Base-by-base conservation (phyloP, 1,140 invertebrate species). In the Drosophila rhopaloa region DNA sequence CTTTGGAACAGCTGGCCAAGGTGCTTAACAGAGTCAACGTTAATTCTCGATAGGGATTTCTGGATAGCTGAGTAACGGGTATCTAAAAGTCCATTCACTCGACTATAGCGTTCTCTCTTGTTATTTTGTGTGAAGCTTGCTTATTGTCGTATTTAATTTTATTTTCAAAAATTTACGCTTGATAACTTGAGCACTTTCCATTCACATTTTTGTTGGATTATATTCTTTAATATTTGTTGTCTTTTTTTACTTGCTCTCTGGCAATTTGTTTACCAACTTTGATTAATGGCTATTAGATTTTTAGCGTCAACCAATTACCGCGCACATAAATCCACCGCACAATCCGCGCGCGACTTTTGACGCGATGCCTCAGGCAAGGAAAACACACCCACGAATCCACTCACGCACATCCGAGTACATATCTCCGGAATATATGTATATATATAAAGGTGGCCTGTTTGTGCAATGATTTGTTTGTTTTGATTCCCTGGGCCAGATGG, bases 381-480 rank as follows among this genome's bases (percentile, higher is more conserved):
- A 68, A 72, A 51, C 58, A 73, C 70, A 61, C 68, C 37, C 67
- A 71, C 66, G 24, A 44, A 62, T 47, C 29, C 67, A 62, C 51
- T 56, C 48, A 74, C 40, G 38, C 70, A 75, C 70, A 55, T 74
- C 32, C 50, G 14, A 61, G 37, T 37, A 58, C 70, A 70, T 71
- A 41, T 37, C n/a, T 48, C 10, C 14, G 32, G 14, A 24, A 38
- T 66, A 11, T 7, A 35, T 65, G 37, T 65, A 32, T 9, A 19
- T 66, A 6, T 44, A 48, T 37, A 40, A 4, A 24, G 3, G 24
- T 24, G n/a, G n/a, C n/a, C n/a, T n/a, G n/a, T n/a, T n/a, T 76
- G 73, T 76, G 53, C 53, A 65, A 57, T 19, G 62, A 57, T 65
- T 70, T 70, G 44, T 71, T 71, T 71, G 68, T 71, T 71, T 71